Evolutionary conservation across 2,797 vertebrate genomes (phyloP).

Genomic region (Neosilurus hyrtlii): DNA sequence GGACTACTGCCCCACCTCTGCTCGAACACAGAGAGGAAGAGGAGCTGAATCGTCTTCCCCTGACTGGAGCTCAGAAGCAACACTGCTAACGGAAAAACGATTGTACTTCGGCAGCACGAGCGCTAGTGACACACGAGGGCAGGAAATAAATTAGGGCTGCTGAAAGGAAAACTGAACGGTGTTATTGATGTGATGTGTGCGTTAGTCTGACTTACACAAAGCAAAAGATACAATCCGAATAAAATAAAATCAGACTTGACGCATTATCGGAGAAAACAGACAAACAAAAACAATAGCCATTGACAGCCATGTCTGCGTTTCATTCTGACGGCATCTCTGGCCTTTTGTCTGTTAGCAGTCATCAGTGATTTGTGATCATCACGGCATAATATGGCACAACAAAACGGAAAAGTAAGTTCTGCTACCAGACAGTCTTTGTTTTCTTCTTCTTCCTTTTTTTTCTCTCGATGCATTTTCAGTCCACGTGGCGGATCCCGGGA

Average conservation of each 20-base stretch:
- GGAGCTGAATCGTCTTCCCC: slow-evolving; percentile 52
- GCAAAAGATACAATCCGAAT: slow-evolving; percentile 52
- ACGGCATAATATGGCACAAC: slow-evolving; percentile 45
- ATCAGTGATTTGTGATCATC: slow-evolving; percentile 51
- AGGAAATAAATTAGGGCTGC: slow-evolving; percentile 68
- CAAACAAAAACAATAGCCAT: slow-evolving; percentile 32
- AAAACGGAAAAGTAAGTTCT: slow-evolving; percentile 52
- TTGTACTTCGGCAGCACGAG: slow-evolving; percentile 56
- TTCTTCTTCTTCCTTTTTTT: slow-evolving; percentile 30
- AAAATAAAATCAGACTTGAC: slow-evolving; percentile 52
- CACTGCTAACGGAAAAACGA: slow-evolving; percentile 53
- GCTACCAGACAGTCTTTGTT: slow-evolving; percentile 49
- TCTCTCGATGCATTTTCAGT: slow-evolving; percentile 55
- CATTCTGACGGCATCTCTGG: slow-evolving; percentile 29
- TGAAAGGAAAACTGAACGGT: slow-evolving; percentile 47
- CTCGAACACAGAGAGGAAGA: slow-evolving; percentile 54
- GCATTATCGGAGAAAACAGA: slow-evolving; percentile 49
- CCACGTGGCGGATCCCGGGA: slow-evolving; percentile 44
- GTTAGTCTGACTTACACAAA: slow-evolving; percentile 61
- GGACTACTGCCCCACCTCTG: slow-evolving; percentile 65
- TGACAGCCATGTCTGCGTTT: slow-evolving; percentile 3
- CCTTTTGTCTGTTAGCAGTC: slow-evolving; percentile 53
- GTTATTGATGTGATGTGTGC: slow-evolving; percentile 57
- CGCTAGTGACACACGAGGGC: slow-evolving; percentile 43
- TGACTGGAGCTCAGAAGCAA: slow-evolving; percentile 54